These are phyloP conservation scores for Forbesichthys agassizii DNA, from an alignment of 2,113 vertebrate species.

Conservation along the genomic window DNA sequence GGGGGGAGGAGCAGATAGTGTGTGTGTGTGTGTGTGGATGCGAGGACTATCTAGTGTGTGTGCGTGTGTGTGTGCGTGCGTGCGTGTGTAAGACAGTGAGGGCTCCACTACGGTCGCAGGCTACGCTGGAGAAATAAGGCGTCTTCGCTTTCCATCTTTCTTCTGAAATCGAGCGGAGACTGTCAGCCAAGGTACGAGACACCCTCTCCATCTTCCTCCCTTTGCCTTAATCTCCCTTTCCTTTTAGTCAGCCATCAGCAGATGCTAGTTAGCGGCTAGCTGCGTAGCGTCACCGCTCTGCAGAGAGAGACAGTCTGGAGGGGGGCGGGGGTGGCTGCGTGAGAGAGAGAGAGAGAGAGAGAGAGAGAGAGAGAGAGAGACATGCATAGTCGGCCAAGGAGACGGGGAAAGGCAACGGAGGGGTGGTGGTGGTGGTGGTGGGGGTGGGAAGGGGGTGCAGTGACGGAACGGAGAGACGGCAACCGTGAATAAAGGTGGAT, in stretches of 20 bases:
- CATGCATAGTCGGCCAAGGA: background rate
- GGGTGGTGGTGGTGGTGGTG: background rate
- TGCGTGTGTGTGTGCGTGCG: constrained; percentile 34
- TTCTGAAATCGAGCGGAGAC: constrained; percentile 66
- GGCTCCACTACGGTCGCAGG: constrained; percentile 35
- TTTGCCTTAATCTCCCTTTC: constrained; percentile 4
- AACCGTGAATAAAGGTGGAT: background rate
- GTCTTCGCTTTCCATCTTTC: constrained; percentile 35
- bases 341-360: background rate
- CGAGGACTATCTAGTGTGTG: constrained; percentile 23
- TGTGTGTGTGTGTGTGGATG: constrained; percentile 5
- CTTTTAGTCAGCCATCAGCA: constrained; percentile 31
- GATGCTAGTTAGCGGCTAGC: constrained; percentile 29
- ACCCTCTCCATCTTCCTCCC: constrained; percentile 2
- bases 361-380: background rate
- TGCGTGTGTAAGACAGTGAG: constrained; percentile 34
- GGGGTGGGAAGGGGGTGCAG: background rate
- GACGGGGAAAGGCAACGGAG: constrained; percentile 1
- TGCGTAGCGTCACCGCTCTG: constrained; percentile 25
- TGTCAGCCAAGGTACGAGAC: constrained; percentile 75
- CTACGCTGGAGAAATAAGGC: constrained; percentile 75
- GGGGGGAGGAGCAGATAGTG: constrained; percentile 2
- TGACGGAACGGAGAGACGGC: background rate
- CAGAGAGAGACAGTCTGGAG: constrained; percentile 3
- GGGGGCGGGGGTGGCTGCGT: background rate